Evolutionary conservation across 2,888 invertebrate species (phyloP).

Genomic region (Xestia rhomboidea): DNA sequence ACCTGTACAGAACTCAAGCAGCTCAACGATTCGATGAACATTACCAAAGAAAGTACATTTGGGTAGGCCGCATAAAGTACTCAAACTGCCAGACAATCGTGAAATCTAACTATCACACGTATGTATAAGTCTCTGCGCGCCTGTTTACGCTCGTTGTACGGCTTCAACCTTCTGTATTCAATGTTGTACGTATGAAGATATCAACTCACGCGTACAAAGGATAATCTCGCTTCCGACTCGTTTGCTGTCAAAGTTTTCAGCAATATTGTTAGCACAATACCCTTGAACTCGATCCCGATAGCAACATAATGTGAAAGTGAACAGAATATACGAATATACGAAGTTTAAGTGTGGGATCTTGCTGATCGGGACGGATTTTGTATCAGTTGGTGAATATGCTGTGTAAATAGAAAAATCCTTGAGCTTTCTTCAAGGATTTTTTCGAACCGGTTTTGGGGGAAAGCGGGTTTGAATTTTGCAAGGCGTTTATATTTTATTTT

Average conservation of each 20-base stretch:
- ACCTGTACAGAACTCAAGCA: background rate
- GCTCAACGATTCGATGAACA: background rate
- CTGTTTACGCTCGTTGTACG: background rate
- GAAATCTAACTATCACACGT: no score
- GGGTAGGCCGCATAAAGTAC: no score
- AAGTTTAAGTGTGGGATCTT: constrained; percentile 28
- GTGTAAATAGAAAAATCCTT: constrained; percentile 42
- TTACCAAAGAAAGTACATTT: background rate
- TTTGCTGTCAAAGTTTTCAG: constrained; percentile 70
- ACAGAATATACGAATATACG: constrained; percentile 31
- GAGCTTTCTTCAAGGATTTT: constrained; percentile 27
- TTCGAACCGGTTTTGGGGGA: background rate
- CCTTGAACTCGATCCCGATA: constrained; percentile 56
- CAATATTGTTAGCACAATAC: constrained; percentile 70
- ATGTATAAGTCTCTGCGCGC: background rate
- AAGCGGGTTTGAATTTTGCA: background rate
- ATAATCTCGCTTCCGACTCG: constrained; percentile 72
- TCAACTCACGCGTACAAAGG: constrained; percentile 67
- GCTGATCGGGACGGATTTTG: constrained; percentile 50
- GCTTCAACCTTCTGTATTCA: background rate
- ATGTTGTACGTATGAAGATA: constrained; percentile 56
- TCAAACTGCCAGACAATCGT: no score
- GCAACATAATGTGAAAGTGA: constrained; percentile 42
- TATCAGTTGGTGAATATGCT: constrained; percentile 37
- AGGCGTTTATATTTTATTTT: background rate